Conservation (phyloP, 2,797 vertebrate genomes). For the Neoniphon sammara region DNA sequence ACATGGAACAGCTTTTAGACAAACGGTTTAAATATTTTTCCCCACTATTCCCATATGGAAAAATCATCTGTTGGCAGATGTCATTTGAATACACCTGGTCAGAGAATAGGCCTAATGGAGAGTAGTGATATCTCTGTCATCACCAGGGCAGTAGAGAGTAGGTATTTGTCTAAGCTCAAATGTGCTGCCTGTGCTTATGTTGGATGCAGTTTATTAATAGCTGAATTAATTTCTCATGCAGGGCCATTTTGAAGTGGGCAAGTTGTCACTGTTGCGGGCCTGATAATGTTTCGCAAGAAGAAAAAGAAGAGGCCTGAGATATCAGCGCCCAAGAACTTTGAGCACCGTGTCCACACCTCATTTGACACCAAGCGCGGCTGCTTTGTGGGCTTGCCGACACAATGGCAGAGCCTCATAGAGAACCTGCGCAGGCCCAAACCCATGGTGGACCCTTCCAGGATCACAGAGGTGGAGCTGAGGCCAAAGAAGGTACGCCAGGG, state of each 20-base stretch:
- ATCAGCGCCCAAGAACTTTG: constrained; percentile 96
- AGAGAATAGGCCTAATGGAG: constrained; percentile 17
- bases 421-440: constrained; percentile 94
- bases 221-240: constrained; percentile 39
- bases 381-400: constrained; percentile 94
- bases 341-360: constrained; percentile 97
- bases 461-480: constrained; percentile 94
- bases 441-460: constrained; percentile 96
- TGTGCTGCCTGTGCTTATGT: constrained; percentile 16
- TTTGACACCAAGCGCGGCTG: constrained; percentile 94
- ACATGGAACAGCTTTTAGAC: constrained; percentile 38
- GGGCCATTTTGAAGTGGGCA: constrained; percentile 65
- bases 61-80: constrained; percentile 39
- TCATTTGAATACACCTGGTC: constrained; percentile 43
- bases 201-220: constrained; percentile 24
- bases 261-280: constrained; percentile 60
- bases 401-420: constrained; percentile 98
- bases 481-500: constrained; percentile 92
- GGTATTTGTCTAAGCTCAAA: constrained; percentile 49
- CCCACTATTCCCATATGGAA: constrained; percentile 13
- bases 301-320: constrained; percentile 99
- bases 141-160: background rate
- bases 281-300: constrained; percentile 97
- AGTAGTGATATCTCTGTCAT: background rate
- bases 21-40: constrained; percentile 40